phyloP scores from a whole-genome alignment of 2,113 vertebrate species.

The Phainopepla nitens region DNA sequence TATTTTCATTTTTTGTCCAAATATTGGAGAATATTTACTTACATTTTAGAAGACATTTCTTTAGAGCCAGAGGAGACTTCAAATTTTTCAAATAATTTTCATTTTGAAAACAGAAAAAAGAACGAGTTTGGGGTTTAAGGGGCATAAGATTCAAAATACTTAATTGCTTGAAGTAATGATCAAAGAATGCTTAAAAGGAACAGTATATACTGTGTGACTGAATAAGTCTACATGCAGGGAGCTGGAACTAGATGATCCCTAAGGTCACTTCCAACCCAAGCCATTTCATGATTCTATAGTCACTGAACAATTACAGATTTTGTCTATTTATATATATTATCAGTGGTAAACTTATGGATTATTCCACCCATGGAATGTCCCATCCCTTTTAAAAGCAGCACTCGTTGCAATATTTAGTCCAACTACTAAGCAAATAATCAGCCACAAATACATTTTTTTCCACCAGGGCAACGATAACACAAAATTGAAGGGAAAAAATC shows the following conservation, averaged over 20 bases:
- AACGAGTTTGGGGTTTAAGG: rapidly evolving
- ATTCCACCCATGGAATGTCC: not conserved
- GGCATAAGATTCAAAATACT: not conserved
- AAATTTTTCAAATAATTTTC: not conserved
- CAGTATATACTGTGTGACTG: not conserved
- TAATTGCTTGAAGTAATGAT: not conserved
- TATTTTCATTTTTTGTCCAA: not conserved
- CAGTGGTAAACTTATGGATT: not conserved
- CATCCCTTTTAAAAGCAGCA: not conserved
- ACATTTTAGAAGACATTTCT: not conserved
- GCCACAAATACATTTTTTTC: not conserved
- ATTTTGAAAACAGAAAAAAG: not conserved
- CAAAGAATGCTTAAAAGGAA: not conserved
- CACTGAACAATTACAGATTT: not conserved
- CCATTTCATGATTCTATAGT: not conserved
- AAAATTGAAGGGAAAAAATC: not conserved
- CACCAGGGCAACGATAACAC: not conserved
- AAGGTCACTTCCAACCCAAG: not conserved
- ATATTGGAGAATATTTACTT: not conserved
- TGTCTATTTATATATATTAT: not conserved
- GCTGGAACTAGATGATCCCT: not conserved
- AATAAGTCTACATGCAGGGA: not conserved
- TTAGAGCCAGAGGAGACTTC: not conserved
- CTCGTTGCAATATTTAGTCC: not conserved
- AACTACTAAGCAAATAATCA: not conserved